Percentiles rank a stretch among this genome's conserved stretches.
phyloP scores from a whole-genome alignment of 23 tunicate genomes.

The Trididemnum nubilum region DNA sequence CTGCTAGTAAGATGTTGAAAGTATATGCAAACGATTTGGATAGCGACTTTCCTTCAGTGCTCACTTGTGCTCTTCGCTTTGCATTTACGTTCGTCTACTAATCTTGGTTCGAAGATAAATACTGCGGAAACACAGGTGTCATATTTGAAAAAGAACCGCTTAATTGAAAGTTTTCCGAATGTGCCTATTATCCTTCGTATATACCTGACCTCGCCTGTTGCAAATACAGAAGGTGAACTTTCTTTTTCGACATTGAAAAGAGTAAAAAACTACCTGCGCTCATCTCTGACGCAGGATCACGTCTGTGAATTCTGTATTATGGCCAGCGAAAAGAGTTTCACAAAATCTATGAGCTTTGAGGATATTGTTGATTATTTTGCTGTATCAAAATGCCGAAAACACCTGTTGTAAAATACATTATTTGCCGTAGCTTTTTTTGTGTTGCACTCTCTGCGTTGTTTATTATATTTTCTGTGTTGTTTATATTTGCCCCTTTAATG shows the following conservation, averaged over 20 bases:
- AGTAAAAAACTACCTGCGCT: neutral
- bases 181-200: constrained; percentile 15
- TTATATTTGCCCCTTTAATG: no score
- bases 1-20: constrained; percentile 14
- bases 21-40: constrained; percentile 23
- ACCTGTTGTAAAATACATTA: no score
- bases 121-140: constrained; percentile 22
- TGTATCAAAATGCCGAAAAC: neutral
- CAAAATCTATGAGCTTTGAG: neutral
- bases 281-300: constrained; percentile 3
- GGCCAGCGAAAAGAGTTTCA: neutral
- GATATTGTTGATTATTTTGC: neutral
- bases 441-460: neutral
- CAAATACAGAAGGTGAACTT: constrained; percentile 23
- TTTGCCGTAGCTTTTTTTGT: neutral
- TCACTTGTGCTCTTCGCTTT: constrained; percentile 15
- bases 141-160: constrained; percentile 14
- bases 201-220: constrained; percentile 21
- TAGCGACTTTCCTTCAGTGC: constrained; percentile 13
- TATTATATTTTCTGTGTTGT: neutral
- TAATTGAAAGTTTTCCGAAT: constrained; percentile 16
- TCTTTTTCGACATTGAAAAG: neutral
- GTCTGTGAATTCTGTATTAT: neutral
- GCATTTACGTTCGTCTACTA: neutral
- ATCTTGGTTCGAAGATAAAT: constrained; percentile 11